A percentile compares a stretch with the other conserved stretches of the same genome.
phyloP scores from a whole-genome alignment of 1,140 invertebrate species.

The Condylostylus longicornis region DNA sequence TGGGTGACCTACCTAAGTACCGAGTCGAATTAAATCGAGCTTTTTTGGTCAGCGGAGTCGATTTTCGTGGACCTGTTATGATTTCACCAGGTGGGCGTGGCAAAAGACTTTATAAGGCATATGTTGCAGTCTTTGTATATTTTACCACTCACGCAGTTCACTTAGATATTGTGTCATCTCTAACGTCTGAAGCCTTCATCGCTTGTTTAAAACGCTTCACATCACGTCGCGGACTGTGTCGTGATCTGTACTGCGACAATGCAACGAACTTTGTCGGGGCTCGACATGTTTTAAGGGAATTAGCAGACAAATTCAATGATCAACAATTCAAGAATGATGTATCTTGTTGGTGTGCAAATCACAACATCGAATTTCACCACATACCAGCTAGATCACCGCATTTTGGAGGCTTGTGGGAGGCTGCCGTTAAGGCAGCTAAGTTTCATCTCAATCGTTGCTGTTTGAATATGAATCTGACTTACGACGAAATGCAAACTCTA shows the following conservation, averaged over 20 bases:
- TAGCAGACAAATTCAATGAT: too few species aligned
- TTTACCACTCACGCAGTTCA: constrained; percentile 17
- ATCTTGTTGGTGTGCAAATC: constrained; percentile 2
- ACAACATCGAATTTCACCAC: constrained; percentile 15
- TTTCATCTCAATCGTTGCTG: too few species aligned
- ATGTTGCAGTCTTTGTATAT: constrained; percentile 12
- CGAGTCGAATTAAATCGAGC: constrained; percentile 11
- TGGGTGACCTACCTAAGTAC: constrained; percentile 4
- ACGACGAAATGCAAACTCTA: too few species aligned
- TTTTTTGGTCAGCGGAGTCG: constrained; percentile 4
- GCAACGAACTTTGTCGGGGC: constrained; percentile 25
- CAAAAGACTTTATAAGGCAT: constrained; percentile 6
- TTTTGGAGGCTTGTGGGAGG: constrained; percentile 20
- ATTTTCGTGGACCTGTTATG: constrained; percentile 6
- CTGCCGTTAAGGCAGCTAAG: too few species aligned
- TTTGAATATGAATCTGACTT: too few species aligned
- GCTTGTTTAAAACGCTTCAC: constrained; percentile 11
- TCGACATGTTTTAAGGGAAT: neutral
- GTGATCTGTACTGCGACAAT: constrained; percentile 18
- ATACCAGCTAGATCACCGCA: constrained; percentile 17
- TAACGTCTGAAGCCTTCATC: constrained; percentile 11
- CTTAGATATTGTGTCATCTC: constrained; percentile 14
- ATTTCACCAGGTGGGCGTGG: constrained; percentile 1
- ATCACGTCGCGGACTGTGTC: constrained; percentile 7
- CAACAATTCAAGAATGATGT: too few species aligned